Base-by-base conservation (phyloP, 2,797 vertebrate species). In the Pseudomugil gertrudae region DNA sequence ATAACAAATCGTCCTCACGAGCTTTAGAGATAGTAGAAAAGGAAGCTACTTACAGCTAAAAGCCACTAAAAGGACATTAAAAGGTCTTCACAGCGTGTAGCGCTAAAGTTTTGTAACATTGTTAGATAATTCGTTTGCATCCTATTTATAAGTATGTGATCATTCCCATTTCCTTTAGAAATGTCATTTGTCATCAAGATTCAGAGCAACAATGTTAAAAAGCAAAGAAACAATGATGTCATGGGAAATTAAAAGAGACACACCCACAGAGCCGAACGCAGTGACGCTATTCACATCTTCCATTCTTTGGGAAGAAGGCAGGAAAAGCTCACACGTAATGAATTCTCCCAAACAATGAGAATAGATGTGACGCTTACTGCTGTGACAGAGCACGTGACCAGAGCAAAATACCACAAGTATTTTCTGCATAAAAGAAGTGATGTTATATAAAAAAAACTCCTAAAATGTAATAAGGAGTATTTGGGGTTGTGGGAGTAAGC, bases 181-280 rank as follows among this genome's bases (percentile, higher is more conserved):
- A 86, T 64, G 68, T 57, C 74, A 84, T 63, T 35, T 72, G 59
- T 71, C 57, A 61, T 72, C 47, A 69, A 67, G 53, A 70, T 61
- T 64, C 32, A 66, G 69, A 80, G 32, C 55, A 67, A 40, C n/a
- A 10, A 58, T 2, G 4, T 32, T 48, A 33, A 45, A 35, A 67
- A 80, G 74, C 21, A 47, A 47, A 21, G 21, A 78, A 74, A 68
- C 70, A 69, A 53, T 85, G 75, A 82, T 77, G 71, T 89, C 78
- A 83, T 84, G 79, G 73, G 73, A 76, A 78, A 83, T 43, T 45
- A 58, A 61, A 69, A 52, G 19, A 66, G 57, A 35, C 77, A 54
- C 82, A 66, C 82, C 73, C 84, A 63, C 66, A 36, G 63, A 68
- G 40, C 5, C 27, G 19, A 74, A 57, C 15, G 0, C 3, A 43